Evolutionary conservation across 64 coral and sea anemone genomes (phyloP), one percentile per base, ranked within the genome.

Genomic region (Trachythela sp.): DNA sequence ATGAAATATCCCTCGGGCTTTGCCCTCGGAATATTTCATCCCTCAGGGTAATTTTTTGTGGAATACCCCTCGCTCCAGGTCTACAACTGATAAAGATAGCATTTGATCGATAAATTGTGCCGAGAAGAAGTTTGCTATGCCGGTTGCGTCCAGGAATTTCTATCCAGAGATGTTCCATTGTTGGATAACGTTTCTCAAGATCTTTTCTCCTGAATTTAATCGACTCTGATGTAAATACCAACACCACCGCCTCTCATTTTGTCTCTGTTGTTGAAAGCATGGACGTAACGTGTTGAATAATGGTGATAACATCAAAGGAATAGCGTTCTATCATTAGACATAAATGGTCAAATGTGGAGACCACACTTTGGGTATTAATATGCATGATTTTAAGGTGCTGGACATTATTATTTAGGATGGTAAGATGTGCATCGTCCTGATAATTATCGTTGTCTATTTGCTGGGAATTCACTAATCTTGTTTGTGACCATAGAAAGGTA

Each of bases 111-210:
- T 58, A 86, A 86, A 86, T 86, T 36, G 85, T 86, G 0, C 48
- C 85, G 39, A 87, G 86, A 41, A 88, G 33, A 11, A 41, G 18
- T 64, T 88, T 88, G 22, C 86, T 88, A 64, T 86, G 29, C 26
- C 56, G 13, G 56, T 86, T 86, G 37, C 85, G 27, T 36, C 85
- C 85, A 36, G 30, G 45, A 17, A 86, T 54, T 54, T 90, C 35
- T 52, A 90, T 89, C 76, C 77, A 85, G 40, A 90, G 36, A 36
- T 90, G 88, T 90, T 84, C 75, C 29, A 90, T 36, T 50, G 77
- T 77, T 0, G 39, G 60, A 56, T 83, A 31, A 8, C 43, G 17
- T 71, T 80, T 67, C 33, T 89, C 68, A 75, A 86, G 30, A 26
- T 89, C 87, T 77, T 31, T 72, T 48, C 87, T 77, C 41, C 87